Evolutionary conservation across 2,888 invertebrate species (phyloP), one percentile per base, ranked within the genome.

Genomic region (Drosophila peninsularis): DNA sequence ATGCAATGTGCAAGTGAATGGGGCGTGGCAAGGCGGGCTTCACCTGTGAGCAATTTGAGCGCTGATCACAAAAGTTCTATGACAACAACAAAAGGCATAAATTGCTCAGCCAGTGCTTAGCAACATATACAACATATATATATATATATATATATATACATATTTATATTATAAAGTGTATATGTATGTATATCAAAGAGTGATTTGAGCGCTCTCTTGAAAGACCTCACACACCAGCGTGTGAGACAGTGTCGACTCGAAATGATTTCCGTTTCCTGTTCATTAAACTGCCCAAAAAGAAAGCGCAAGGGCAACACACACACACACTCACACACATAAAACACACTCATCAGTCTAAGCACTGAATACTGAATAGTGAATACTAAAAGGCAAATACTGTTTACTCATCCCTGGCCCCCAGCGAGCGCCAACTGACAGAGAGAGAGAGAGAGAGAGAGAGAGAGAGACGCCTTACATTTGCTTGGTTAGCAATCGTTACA

Each of bases 211-310:
- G 13, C 62, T 52, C 62, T 52, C 62, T 64, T 64, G 11, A 47
- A 64, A 44, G 37, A 32, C 34, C 41, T 30, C 52, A 32, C 41
- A 42, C 37, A 9, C 9, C 27, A n/a, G 50, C 49, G 50, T 41
- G 42, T 21, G 42, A 54, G 53, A 71, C 73, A 27, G 24, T 57
- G 67, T 41, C 50, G 44, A 75, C 66, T 63, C 62, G 71, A 82
- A 82, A 82, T 78, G 86, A 86, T 80, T 82, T 82, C 86, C 86
- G 83, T 86, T 82, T 82, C 82, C 82, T 80, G 79, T 80, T 80
- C 80, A 80, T 82, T 82, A 83, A 85, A 82, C 68, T 85, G 69
- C 72, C 82, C 79, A 85, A 80, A 80, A 84, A 84, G 85, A 84
- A 84, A 84, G 55, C 72, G 53, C 60, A 53, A 66, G 66, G 58